phyloP scores from a whole-genome alignment of 2,113 vertebrate genomes.

The Cottus gobio region DNA sequence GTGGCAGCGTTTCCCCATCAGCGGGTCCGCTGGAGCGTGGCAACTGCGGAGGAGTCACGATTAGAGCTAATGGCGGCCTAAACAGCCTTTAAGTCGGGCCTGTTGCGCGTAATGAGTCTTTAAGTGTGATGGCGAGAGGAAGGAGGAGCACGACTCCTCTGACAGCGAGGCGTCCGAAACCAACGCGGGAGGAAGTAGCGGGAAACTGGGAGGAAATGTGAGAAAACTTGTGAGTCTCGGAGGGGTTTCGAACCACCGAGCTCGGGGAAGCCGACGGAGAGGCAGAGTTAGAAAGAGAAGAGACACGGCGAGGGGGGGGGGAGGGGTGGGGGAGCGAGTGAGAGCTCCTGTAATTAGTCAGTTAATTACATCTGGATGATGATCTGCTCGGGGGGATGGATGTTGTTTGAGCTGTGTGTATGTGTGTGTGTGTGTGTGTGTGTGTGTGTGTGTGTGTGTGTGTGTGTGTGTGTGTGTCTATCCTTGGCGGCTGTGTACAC shows the following conservation, averaged over 20 bases:
- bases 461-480: slow-evolving; percentile 57
- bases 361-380: slow-evolving; percentile 85
- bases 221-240: slow-evolving; percentile 2
- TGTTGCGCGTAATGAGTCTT: slow-evolving; percentile 72
- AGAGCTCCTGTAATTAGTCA: slow-evolving; percentile 79
- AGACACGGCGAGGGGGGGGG: slow-evolving; percentile 47
- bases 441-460: slow-evolving; percentile 53
- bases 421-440: slow-evolving; percentile 54
- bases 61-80: slow-evolving; percentile 75
- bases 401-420: slow-evolving; percentile 78
- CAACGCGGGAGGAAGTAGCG: slow-evolving; percentile 5
- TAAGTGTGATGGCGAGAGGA: slow-evolving; percentile 66
- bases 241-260: slow-evolving; percentile 32
- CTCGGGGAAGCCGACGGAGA: slow-evolving; percentile 15
- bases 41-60: slow-evolving; percentile 65
- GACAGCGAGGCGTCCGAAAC: slow-evolving; percentile 38
- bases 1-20: slow-evolving; percentile 54
- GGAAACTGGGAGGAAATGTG: slow-evolving; percentile 19
- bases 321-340: slow-evolving; percentile 44
- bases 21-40: slow-evolving; percentile 65
- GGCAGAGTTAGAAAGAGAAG: slow-evolving; percentile 49
- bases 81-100: slow-evolving; percentile 71
- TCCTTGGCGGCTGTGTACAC: slow-evolving; percentile 94
- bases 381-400: slow-evolving; percentile 80
- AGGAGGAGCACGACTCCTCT: slow-evolving; percentile 38